Evolutionary conservation across 1,140 invertebrate genomes (phyloP).

Genomic region (Drosophila pseudoobscura): DNA sequence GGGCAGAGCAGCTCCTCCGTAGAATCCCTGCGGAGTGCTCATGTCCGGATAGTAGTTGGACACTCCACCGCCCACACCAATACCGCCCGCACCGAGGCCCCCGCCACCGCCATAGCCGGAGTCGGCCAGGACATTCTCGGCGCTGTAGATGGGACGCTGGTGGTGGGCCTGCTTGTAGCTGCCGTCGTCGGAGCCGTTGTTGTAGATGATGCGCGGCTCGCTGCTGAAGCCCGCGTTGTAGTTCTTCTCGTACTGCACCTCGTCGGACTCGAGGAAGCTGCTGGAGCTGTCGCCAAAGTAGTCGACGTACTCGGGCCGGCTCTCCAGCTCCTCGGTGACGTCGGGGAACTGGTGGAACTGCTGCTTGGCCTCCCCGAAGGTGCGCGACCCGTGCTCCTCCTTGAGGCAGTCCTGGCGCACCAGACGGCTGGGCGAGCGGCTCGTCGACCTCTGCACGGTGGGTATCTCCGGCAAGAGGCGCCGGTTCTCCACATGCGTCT

Average conservation of each 20-base stretch:
- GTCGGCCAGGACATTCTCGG: slow-evolving; percentile 67
- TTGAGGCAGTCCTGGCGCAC: slow-evolving; percentile 81
- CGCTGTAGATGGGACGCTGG: slow-evolving; percentile 71
- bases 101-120: slow-evolving; percentile 36
- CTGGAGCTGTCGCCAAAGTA: slow-evolving; percentile 77
- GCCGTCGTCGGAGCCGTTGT: slow-evolving; percentile 69
- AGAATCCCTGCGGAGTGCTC: slow-evolving; percentile 32
- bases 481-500: slow-evolving; percentile 66
- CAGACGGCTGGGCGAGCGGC: slow-evolving; percentile 74
- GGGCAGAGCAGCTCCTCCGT: slow-evolving; percentile 62
- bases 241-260: slow-evolving; percentile 79
- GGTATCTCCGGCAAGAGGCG: slow-evolving; percentile 80
- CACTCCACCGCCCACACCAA: slow-evolving; percentile 28
- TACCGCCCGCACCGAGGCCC: background rate
- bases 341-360: slow-evolving; percentile 79
- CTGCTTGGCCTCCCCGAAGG: slow-evolving; percentile 82
- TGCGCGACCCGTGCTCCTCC: slow-evolving; percentile 67
- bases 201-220: slow-evolving; percentile 82
- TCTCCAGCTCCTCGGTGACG: slow-evolving; percentile 73
- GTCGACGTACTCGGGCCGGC: slow-evolving; percentile 70
- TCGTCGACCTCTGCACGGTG: slow-evolving; percentile 50
- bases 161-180: slow-evolving; percentile 48
- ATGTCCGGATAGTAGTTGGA: slow-evolving; percentile 55
- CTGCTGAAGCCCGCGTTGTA: slow-evolving; percentile 79
- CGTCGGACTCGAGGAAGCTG: slow-evolving; percentile 79